phyloP scores from a whole-genome alignment of 2,113 vertebrate genomes.

The Ia io region DNA sequence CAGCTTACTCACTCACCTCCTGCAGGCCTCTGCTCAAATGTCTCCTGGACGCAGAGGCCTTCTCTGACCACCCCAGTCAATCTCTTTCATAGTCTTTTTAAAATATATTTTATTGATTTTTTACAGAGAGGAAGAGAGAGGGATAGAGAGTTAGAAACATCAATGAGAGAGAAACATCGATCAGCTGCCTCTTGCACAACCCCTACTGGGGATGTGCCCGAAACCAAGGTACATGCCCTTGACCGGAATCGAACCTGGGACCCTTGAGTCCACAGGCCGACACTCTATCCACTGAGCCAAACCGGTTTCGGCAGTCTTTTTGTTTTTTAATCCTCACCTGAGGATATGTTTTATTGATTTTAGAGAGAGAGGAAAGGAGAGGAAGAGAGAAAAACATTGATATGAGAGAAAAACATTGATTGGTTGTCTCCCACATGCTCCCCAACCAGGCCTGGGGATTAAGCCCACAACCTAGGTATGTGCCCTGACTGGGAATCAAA shows the following conservation, averaged over 20 bases:
- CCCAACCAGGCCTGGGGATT: not conserved
- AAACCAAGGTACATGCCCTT: too few species aligned
- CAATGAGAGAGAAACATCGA: too few species aligned
- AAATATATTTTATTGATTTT: not conserved
- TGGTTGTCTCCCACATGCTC: not conserved
- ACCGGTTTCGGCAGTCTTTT: too few species aligned
- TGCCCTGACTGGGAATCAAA: not conserved
- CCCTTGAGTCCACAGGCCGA: too few species aligned
- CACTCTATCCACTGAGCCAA: too few species aligned
- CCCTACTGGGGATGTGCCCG: too few species aligned
- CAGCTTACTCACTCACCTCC: not conserved
- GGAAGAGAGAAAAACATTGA: not conserved
- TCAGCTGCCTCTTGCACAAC: too few species aligned
- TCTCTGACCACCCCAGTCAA: not conserved
- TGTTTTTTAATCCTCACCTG: not conserved
- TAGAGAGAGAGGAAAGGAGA: not conserved
- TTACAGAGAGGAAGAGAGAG: not conserved
- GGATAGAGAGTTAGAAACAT: too few species aligned
- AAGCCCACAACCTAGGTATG: not conserved
- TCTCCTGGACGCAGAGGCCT: not conserved
- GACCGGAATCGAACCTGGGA: too few species aligned
- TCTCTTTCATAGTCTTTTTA: not conserved
- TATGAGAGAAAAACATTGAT: not conserved
- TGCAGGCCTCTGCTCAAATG: not conserved
- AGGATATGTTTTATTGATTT: not conserved